phyloP scores from a whole-genome alignment of 2,888 invertebrate genomes.

The Yponomeuta plumbellus region DNA sequence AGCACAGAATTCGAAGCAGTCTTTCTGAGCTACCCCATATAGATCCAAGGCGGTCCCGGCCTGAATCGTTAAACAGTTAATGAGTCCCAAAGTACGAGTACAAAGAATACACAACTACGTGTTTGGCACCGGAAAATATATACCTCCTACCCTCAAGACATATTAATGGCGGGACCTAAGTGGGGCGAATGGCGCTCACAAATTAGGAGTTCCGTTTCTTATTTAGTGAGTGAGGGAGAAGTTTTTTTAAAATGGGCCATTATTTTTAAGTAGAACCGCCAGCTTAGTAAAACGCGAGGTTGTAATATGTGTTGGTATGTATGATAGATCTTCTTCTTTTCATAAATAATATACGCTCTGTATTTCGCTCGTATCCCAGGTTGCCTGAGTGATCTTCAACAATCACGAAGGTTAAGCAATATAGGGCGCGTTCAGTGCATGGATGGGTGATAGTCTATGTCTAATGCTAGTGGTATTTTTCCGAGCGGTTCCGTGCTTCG shows the following conservation, averaged over 20 bases:
- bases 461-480: too few relatives aligned
- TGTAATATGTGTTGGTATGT: too few relatives aligned
- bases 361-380: too few relatives aligned
- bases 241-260: neutral
- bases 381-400: too few relatives aligned
- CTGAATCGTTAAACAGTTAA: slow-evolving; percentile 12
- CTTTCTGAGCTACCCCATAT: neutral
- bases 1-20: neutral
- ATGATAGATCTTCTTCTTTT: too few relatives aligned
- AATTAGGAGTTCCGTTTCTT: neutral
- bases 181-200: neutral
- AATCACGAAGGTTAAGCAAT: too few relatives aligned
- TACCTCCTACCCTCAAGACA: neutral
- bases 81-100: neutral
- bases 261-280: neutral
- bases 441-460: too few relatives aligned
- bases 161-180: neutral
- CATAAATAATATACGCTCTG: too few relatives aligned
- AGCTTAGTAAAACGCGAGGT: neutral
- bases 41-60: neutral
- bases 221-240: neutral
- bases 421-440: too few relatives aligned
- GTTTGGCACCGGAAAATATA: neutral
- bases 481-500: too few relatives aligned
- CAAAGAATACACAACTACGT: neutral